A percentile compares a stretch with the other conserved stretches of the same genome.
Conservation (phyloP, 1,140 invertebrate species). For the Eueides isabella region DNA sequence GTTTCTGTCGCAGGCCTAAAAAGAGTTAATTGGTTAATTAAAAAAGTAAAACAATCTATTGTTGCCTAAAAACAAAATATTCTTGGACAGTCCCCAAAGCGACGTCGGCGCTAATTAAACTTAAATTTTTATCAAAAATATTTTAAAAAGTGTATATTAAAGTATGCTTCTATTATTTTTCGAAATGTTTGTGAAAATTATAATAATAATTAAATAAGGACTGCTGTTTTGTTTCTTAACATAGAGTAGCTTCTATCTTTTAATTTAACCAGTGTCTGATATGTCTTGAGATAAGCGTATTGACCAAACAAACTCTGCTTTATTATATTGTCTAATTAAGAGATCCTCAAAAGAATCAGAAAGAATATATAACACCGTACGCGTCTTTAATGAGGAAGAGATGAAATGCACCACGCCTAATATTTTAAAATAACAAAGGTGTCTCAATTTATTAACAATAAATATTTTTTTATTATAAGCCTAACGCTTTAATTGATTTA, state of each 20-base stretch:
- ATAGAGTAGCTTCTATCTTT: too few relatives aligned
- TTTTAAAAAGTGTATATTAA: neutral
- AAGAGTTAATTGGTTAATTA: constrained; percentile 7
- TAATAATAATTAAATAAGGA: neutral
- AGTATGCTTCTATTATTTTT: neutral
- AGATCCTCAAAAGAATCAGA: too few relatives aligned
- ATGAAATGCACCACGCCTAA: constrained; percentile 9
- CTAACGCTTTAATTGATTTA: too few relatives aligned
- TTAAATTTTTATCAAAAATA: neutral
- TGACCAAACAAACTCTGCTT: too few relatives aligned
- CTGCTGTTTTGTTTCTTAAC: too few relatives aligned
- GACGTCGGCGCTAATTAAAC: neutral
- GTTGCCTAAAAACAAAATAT: constrained; percentile 5
- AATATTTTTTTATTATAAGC: too few relatives aligned
- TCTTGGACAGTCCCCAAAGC: neutral
- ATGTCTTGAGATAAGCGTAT: too few relatives aligned
- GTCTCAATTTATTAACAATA: too few relatives aligned
- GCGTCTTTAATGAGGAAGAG: constrained; percentile 20
- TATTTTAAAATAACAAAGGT: constrained; percentile 20
- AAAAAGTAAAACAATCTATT: constrained; percentile 8
- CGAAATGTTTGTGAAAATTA: neutral
- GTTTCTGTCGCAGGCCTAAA: neutral
- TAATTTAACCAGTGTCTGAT: too few relatives aligned
- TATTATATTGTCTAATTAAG: too few relatives aligned
- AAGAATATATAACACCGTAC: too few relatives aligned